Evolutionary conservation across 2,888 invertebrate genomes (phyloP).

Genomic region (Atrina japonica): DNA sequence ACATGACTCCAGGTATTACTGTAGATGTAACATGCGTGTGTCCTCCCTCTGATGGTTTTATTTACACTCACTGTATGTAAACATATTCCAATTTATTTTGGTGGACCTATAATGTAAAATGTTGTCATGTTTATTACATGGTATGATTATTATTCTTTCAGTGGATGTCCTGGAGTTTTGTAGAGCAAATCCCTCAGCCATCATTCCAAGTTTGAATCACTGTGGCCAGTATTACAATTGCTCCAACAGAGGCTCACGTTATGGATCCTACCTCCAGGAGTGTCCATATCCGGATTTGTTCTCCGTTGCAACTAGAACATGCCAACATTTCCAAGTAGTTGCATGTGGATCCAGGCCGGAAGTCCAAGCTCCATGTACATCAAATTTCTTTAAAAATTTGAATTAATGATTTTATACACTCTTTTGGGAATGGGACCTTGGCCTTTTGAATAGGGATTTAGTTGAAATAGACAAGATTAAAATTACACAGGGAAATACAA

Average conservation of each 20-base stretch:
- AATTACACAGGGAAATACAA: too few relatives aligned
- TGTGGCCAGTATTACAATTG: conserved; percentile 53
- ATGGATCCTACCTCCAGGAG: conserved; percentile 39
- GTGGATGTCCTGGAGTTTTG: conserved; percentile 48
- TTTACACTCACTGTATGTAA: too few relatives aligned
- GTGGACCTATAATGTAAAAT: too few relatives aligned
- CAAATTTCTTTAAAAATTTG: background rate
- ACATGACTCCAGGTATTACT: too few relatives aligned
- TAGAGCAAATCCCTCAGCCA: conserved; percentile 41
- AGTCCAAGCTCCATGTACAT: conserved; percentile 59
- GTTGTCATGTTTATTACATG: too few relatives aligned
- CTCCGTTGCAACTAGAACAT: conserved; percentile 46
- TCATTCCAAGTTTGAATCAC: conserved; percentile 44
- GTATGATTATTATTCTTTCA: too few relatives aligned
- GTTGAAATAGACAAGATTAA: too few relatives aligned
- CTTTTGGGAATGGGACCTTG: too few relatives aligned
- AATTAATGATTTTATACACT: background rate
- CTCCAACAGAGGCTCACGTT: conserved; percentile 18
- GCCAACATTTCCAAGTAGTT: conserved; percentile 52
- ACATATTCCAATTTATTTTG: too few relatives aligned
- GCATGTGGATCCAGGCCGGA: conserved; percentile 51
- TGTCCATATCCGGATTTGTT: conserved; percentile 59
- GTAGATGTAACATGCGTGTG: too few relatives aligned
- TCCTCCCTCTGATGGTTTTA: too few relatives aligned
- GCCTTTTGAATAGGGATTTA: too few relatives aligned